Base-by-base conservation (phyloP, 2,797 vertebrate genomes). In the Lepilemur septentrionalis region DNA sequence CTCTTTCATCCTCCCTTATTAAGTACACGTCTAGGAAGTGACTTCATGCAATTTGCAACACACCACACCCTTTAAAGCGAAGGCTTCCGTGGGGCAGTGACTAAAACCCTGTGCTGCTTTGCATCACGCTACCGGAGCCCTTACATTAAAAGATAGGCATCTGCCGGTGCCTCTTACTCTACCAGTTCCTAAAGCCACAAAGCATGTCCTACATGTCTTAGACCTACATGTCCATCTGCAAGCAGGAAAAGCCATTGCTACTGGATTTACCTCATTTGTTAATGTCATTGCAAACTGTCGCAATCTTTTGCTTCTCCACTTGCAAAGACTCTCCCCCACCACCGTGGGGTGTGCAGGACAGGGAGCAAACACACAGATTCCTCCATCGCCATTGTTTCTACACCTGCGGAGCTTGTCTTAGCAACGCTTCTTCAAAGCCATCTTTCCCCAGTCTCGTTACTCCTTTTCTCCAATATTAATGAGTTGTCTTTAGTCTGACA, bases 21-120 rank as follows among this genome's bases (percentile, higher is more conserved):
- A 95, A 88, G 57, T 50, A 87, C 25, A 91, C 72, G 72, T 94
- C 81, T 22, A 5, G 96, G 91, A 84, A 76, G 85, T 98, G 97
- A 98, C 96, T 93, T 95, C 95, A 97, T 73, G 75, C 46, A 67
- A 80, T 65, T 92, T 97, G 79, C 94, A 97, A 98, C 1, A 96
- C 75, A 88, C 97, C 93, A 90, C 97, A 97, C 97, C 97, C 97
- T 97, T 91, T 43, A 1, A 89, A 93, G 3, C 55, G 57, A 86
- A 95, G 95, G 84, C 91, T 96, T 96, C 97, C 76, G 12, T n/a
- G 69, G 91, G 91, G 86, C 73, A 41, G 91, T 93, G 94, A 95
- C 89, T 93, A 75, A 86, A 97, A 59, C n/a, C 28, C 41, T 73
- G 65, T 13, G 91, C 18, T 14, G 30, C 79, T 97, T 2, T 1